Percentiles rank a stretch among this genome's conserved stretches.
Conservation (phyloP, 2,113 vertebrate species). For the Terrapene triunguis region DNA sequence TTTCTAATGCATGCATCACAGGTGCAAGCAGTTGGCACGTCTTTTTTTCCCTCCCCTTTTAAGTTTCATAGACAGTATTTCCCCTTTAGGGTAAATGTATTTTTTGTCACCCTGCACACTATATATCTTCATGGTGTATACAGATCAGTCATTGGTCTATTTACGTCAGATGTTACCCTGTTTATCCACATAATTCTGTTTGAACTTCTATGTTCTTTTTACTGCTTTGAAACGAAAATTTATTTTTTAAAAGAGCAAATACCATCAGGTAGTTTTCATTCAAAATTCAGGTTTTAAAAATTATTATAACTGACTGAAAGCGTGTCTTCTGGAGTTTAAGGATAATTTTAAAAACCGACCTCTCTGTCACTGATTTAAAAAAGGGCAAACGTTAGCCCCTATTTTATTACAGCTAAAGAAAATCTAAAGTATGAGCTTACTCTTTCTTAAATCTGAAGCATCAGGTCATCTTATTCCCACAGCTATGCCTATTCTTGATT, state of each 20-base stretch:
- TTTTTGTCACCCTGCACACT: rapidly evolving
- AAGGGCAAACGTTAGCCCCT: neutral
- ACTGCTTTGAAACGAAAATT: neutral
- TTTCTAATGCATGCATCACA: neutral
- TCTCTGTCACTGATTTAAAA: neutral
- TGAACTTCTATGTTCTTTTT: neutral
- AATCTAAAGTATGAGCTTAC: neutral
- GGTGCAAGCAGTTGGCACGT: neutral
- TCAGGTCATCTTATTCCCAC: neutral
- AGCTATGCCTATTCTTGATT: neutral
- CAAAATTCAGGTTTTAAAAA: neutral
- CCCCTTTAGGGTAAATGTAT: neutral
- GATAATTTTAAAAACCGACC: neutral
- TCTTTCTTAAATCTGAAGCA: neutral
- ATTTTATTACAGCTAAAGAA: neutral
- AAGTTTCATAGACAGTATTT: neutral
- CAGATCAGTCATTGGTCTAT: rapidly evolving
- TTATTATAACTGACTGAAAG: neutral
- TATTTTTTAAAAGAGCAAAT: neutral
- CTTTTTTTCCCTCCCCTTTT: neutral
- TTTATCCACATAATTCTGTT: neutral
- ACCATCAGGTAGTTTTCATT: neutral
- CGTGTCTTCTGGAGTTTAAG: neutral
- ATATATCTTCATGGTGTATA: neutral
- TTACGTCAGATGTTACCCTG: neutral